Evolutionary conservation across 2,113 vertebrate genomes (phyloP).

Genomic region (Aramus guarauna): DNA sequence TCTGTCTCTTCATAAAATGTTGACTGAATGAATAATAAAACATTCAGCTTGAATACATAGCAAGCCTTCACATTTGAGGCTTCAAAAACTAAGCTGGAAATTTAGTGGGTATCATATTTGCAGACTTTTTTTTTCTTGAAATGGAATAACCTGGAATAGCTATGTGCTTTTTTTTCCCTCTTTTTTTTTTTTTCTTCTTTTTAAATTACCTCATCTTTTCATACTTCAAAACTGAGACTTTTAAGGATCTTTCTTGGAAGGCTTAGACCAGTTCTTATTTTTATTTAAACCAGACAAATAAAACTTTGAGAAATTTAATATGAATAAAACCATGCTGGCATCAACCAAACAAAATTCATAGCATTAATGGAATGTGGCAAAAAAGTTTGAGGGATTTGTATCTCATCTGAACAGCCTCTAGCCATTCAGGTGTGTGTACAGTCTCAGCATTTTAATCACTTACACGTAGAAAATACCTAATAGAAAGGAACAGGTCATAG

Average conservation of each 20-base stretch:
- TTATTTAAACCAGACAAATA: background rate
- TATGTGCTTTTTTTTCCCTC: accelerated
- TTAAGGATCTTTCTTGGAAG: background rate
- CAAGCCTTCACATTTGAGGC: background rate
- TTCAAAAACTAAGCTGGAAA: background rate
- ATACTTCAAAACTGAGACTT: background rate
- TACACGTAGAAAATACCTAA: background rate
- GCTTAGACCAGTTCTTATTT: background rate
- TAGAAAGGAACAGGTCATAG: background rate
- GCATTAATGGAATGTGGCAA: background rate
- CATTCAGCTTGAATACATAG: background rate
- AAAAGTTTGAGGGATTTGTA: background rate
- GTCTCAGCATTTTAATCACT: background rate
- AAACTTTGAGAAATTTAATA: background rate
- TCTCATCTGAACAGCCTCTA: background rate
- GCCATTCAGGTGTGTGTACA: background rate
- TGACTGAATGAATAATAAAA: background rate
- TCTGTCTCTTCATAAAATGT: background rate
- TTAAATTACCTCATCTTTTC: background rate
- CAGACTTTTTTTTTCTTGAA: background rate
- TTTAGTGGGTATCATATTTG: background rate
- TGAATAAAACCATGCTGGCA: background rate
- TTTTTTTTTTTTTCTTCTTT: background rate
- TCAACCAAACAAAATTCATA: background rate
- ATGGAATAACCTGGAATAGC: background rate